These are phyloP conservation scores for Struthio camelus DNA, from an alignment of 2,113 vertebrate species.

Conservation along the genomic window DNA sequence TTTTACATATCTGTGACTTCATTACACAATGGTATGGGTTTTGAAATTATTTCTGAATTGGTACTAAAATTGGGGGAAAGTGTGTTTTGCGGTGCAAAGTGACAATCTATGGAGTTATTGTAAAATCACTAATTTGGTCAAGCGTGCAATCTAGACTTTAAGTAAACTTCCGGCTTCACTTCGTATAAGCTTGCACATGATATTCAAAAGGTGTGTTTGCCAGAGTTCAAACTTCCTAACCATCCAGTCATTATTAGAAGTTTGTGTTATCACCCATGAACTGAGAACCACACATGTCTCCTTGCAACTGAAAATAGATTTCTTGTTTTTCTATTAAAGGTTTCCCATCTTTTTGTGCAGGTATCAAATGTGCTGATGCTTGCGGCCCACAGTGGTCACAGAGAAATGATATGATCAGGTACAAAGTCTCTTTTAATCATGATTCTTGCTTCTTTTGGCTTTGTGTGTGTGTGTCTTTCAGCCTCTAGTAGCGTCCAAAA, in stretches of 20 bases:
- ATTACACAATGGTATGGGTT: background rate
- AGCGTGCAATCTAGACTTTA: background rate
- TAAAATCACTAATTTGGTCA: background rate
- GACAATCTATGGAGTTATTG: too few species aligned
- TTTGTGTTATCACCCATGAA: background rate
- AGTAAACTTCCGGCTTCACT: background rate
- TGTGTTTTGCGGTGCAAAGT: too few species aligned
- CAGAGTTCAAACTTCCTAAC: background rate
- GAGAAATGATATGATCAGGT: constrained; percentile 62
- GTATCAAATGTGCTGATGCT: constrained; percentile 22
- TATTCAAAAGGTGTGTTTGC: background rate
- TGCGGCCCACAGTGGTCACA: constrained; percentile 29
- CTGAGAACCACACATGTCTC: background rate
- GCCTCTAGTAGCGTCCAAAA: background rate
- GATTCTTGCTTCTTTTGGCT: background rate
- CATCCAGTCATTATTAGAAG: background rate
- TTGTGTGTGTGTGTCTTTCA: background rate
- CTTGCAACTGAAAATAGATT: background rate
- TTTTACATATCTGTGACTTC: background rate
- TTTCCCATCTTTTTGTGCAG: background rate
- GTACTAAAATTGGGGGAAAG: background rate
- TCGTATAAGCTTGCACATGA: background rate
- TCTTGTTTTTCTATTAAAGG: background rate
- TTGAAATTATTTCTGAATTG: background rate
- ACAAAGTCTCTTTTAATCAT: background rate